Conservation (phyloP, 1,140 invertebrate genomes). For the Leptinotarsa undecemlineata region DNA sequence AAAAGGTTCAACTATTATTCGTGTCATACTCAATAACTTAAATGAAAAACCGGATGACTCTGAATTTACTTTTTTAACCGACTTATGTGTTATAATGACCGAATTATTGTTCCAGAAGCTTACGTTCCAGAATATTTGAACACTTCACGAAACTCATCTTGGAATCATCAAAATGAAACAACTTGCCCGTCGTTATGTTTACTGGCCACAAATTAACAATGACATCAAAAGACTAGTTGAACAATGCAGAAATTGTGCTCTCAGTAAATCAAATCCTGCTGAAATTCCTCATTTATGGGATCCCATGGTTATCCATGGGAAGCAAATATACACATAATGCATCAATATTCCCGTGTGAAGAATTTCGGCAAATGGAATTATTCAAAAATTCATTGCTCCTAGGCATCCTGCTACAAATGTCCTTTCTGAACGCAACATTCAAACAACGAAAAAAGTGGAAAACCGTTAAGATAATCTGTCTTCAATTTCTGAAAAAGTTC, state of each 20-base stretch:
- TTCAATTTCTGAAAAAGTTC: too few relatives aligned
- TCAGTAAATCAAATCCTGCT: neutral
- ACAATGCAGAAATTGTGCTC: neutral
- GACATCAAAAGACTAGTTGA: neutral
- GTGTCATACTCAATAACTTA: too few relatives aligned
- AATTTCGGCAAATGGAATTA: neutral
- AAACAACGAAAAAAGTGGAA: too few relatives aligned
- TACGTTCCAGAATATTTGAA: neutral
- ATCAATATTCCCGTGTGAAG: neutral
- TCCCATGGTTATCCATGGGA: neutral
- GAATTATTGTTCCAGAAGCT: neutral
- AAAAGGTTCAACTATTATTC: neutral
- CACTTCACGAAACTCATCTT: neutral
- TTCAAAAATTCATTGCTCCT: too few relatives aligned
- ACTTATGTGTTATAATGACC: neutral
- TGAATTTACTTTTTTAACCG: neutral
- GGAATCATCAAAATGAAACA: neutral
- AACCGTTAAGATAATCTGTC: too few relatives aligned
- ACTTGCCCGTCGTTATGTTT: neutral
- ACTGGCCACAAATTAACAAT: neutral
- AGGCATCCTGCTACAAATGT: too few relatives aligned
- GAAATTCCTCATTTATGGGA: neutral
- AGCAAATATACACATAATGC: neutral
- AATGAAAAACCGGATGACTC: neutral
- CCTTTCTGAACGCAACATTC: too few relatives aligned